These are phyloP conservation scores for Ictalurus furcatus DNA, from an alignment of 2,113 vertebrate genomes.

Conservation along the genomic window DNA sequence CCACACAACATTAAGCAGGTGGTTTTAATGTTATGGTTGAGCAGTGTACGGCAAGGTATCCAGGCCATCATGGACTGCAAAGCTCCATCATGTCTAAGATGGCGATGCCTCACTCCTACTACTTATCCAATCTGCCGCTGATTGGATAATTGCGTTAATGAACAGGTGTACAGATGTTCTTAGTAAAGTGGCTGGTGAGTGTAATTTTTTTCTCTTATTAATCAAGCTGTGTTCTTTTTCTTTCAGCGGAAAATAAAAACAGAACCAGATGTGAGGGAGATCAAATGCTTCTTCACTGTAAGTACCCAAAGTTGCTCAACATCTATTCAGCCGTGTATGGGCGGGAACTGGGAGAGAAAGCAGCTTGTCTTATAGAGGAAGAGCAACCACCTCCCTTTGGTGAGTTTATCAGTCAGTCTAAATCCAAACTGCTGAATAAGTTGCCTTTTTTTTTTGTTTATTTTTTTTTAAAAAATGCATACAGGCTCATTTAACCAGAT, in stretches of 20 bases:
- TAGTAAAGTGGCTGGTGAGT: not conserved
- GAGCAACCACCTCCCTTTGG: constrained; percentile 77
- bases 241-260: constrained; percentile 87
- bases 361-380: constrained; percentile 69
- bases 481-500: not conserved
- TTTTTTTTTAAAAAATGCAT: not conserved
- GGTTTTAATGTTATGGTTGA: too few relatives aligned
- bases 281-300: constrained; percentile 85
- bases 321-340: constrained; percentile 92
- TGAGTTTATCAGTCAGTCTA: constrained; percentile 53
- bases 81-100: too few relatives aligned
- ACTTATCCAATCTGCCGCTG: not conserved
- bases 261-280: constrained; percentile 86
- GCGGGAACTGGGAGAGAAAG: constrained; percentile 70
- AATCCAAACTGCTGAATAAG: not conserved
- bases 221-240: not conserved
- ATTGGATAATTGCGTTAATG: not conserved
- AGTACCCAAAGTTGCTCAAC: constrained; percentile 85
- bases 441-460: too few relatives aligned
- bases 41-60: too few relatives aligned
- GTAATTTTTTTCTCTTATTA: not conserved
- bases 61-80: too few relatives aligned
- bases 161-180: not conserved
- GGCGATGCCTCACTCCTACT: too few relatives aligned
- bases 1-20: too few relatives aligned